These are phyloP conservation scores for Lacerta viridis DNA, from an alignment of 2,797 vertebrate genomes.

Conservation along the genomic window DNA sequence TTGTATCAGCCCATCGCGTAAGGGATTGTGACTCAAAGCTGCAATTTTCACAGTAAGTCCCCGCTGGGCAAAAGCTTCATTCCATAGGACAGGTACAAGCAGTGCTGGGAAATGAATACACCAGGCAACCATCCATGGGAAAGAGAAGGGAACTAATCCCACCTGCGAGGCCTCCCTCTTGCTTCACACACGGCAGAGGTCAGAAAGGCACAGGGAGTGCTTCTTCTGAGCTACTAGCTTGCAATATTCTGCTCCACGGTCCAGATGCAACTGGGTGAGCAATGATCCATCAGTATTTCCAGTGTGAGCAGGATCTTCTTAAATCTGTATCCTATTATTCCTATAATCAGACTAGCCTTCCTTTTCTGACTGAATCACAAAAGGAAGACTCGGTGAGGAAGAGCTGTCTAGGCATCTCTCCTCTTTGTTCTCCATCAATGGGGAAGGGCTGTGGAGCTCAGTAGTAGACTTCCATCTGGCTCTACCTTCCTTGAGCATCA, in stretches of 20 bases:
- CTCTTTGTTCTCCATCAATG: no score
- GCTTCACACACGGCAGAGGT: slow-evolving; percentile 9
- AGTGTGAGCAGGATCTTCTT: not conserved
- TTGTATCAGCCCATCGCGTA: slow-evolving; percentile 26
- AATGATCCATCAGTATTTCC: not conserved
- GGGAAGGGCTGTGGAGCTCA: no score
- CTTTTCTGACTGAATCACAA: not conserved
- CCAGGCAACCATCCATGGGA: slow-evolving; percentile 34
- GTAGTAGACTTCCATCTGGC: no score
- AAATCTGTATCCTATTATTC: not conserved
- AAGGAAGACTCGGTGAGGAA: no score
- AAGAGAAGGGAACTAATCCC: slow-evolving; percentile 3
- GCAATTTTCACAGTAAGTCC: slow-evolving; percentile 43
- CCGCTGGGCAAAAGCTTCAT: slow-evolving; percentile 46
- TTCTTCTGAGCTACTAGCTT: not conserved
- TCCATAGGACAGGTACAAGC: slow-evolving; percentile 29
- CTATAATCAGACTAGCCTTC: not conserved
- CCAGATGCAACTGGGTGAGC: not conserved
- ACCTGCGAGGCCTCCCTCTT: slow-evolving; percentile 36
- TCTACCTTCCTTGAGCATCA: not conserved
- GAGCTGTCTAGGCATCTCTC: no score
- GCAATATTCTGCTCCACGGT: not conserved
- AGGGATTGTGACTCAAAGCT: slow-evolving; percentile 61
- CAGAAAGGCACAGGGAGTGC: slow-evolving; percentile 4
- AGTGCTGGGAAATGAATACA: slow-evolving; percentile 7